A percentile compares a stretch with the other conserved stretches of the same genome.
phyloP scores from a whole-genome alignment of 2,888 invertebrate genomes.

The Molorchus minor region DNA sequence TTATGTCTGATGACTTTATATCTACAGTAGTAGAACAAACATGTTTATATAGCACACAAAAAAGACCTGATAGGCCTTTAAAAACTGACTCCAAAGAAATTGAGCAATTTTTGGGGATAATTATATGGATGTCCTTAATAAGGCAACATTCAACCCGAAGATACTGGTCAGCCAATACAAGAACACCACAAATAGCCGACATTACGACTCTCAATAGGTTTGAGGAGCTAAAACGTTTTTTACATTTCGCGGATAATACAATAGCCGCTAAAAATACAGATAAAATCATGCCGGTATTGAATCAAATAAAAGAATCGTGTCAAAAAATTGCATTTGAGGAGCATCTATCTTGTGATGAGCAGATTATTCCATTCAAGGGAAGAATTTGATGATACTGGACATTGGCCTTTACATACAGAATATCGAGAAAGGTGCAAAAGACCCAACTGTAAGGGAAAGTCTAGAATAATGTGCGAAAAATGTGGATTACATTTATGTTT shows the following conservation, averaged over 20 bases:
- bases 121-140: constrained; percentile 25
- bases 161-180: constrained; percentile 25
- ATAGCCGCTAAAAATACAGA: constrained; percentile 26
- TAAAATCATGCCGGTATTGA: constrained; percentile 27
- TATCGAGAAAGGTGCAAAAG: constrained; percentile 1
- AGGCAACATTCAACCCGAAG: constrained; percentile 18
- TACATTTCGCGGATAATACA: constrained; percentile 27
- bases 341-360: constrained; percentile 25
- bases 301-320: constrained; percentile 24
- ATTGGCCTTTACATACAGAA: neutral
- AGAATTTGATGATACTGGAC: too few relatives aligned
- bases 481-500: constrained; percentile 4
- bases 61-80: constrained; percentile 13
- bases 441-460: neutral
- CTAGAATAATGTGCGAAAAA: constrained; percentile 4
- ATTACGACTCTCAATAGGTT: constrained; percentile 31
- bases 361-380: constrained; percentile 32
- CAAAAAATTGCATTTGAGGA: constrained; percentile 29
- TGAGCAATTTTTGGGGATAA: constrained; percentile 10
- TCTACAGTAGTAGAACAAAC: constrained; percentile 4
- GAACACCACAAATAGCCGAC: constrained; percentile 31
- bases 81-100: constrained; percentile 11
- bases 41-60: constrained; percentile 18
- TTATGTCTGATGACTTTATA: too few relatives aligned
- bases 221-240: too few relatives aligned